phyloP scores from a whole-genome alignment of 2,113 vertebrate genomes.

The Sula dactylatra region DNA sequence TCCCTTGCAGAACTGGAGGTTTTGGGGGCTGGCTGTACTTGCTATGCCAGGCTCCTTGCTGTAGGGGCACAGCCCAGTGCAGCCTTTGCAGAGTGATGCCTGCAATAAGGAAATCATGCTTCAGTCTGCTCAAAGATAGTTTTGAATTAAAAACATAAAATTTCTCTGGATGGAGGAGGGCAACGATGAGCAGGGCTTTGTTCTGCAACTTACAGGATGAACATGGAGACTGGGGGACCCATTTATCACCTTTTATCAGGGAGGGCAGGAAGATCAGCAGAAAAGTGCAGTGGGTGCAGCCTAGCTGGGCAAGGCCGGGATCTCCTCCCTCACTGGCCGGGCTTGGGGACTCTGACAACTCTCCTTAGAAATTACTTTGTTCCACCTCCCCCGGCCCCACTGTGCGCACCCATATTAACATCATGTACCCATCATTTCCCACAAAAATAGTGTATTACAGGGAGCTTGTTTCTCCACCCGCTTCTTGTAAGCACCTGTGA shows the following conservation, averaged over 20 bases:
- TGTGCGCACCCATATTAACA: background rate
- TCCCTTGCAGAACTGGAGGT: background rate
- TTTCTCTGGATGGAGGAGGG: background rate
- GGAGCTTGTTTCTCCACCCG: background rate
- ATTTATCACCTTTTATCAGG: background rate
- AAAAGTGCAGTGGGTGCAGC: background rate
- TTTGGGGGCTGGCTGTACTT: background rate
- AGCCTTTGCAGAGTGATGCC: background rate
- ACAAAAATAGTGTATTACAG: background rate
- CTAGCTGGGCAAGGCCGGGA: background rate
- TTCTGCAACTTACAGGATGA: background rate
- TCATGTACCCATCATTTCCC: background rate
- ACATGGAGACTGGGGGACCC: accelerated
- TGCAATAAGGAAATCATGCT: background rate
- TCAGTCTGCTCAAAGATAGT: background rate
- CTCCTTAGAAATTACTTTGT: background rate
- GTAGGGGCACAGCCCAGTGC: background rate
- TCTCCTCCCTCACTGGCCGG: background rate
- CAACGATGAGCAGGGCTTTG: background rate
- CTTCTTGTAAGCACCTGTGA: background rate
- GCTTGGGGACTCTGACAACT: background rate
- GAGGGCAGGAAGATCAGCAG: background rate
- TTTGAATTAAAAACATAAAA: background rate
- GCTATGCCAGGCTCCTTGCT: background rate
- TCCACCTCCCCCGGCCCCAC: background rate